Conservation (phyloP, 2,888 invertebrate species). For the Pecten maximus region DNA sequence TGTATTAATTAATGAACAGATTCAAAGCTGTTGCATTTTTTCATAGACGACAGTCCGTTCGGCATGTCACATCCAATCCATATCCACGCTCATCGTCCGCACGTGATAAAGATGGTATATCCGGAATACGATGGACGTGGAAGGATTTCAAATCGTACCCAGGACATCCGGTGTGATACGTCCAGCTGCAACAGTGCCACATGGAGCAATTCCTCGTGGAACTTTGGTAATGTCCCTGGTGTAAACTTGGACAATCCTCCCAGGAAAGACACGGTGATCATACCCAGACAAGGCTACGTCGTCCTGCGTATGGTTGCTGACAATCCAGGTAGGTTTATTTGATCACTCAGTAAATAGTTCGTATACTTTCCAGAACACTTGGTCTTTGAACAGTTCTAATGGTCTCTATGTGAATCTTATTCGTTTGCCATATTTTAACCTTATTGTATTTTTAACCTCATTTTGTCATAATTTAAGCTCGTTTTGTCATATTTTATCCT, state of each 20-base stretch:
- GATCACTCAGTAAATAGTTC: too few species aligned
- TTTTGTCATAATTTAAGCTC: too few species aligned
- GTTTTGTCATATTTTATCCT: too few species aligned
- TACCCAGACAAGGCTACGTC: constrained; percentile 74
- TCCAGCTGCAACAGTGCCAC: constrained; percentile 64
- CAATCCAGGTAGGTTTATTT: constrained; percentile 68
- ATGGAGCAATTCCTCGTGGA: constrained; percentile 67
- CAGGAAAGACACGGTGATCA: constrained; percentile 72
- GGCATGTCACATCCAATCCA: constrained; percentile 72
- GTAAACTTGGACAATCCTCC: constrained; percentile 65
- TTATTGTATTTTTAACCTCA: too few species aligned
- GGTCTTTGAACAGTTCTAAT: too few species aligned
- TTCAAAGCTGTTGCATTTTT: too few species aligned
- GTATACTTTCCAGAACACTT: too few species aligned
- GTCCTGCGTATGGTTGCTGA: constrained; percentile 71
- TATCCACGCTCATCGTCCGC: constrained; percentile 74
- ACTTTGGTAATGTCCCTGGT: constrained; percentile 60
- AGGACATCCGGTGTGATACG: constrained; percentile 61
- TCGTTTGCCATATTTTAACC: too few species aligned
- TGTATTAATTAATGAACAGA: too few species aligned
- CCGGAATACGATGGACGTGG: constrained; percentile 58
- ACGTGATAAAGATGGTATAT: constrained; percentile 71
- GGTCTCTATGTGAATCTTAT: too few species aligned
- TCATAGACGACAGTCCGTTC: constrained; percentile 39
- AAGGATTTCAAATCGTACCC: constrained; percentile 49